Base-by-base conservation (phyloP, 2,888 invertebrate species). In the Branchinecta sandiegonensis region DNA sequence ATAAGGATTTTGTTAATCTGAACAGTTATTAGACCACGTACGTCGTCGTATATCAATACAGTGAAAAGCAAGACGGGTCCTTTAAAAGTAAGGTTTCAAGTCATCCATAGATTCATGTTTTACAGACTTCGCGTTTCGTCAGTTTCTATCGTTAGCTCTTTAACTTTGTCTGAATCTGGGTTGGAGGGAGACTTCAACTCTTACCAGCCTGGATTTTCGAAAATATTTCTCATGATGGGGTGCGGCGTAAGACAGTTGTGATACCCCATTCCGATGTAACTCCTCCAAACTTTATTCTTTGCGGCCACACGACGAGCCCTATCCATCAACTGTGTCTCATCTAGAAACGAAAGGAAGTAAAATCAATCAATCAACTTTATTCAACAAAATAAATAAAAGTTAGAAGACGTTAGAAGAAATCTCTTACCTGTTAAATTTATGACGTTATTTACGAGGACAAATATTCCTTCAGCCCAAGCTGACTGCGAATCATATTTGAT, bases 121-220 rank as follows among this genome's bases (percentile, higher is more conserved):
- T 37, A 5, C 37, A 37, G 37, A 37, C 37, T 37, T 37, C 37
- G 37, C 6, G 37, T 37, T 37, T 37, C 37, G 6, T 6, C 37
- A 4, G 37, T 6, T 6, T 37, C 37, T 37, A 23, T 37, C 37
- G 2, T 37, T 5, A 37, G 37, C 5, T 37, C 37, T 37, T 37
- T 37, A 37, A 37, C 37, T 37, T 37, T 37, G 37, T 37, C 3
- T 37, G 37, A 37, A 37, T 37, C 37, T 6, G 37, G 37, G 6
- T 37, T 37, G 37, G 37, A 37, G 37, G 37, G 37, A 37, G 3
- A 37, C 6, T 37, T 37, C 6, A 64, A 48, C 68, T 74, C 77
- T 77, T 80, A 90, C 94, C 97, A 99, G 79, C 97, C 99, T 66
- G 99, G 97, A 81, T 99, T 99, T 82, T 99, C 97, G 75, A 99